Evolutionary conservation across 35 echinoderm and acorn worm genomes (phyloP).

Genomic region (Lytechinus pictus): DNA sequence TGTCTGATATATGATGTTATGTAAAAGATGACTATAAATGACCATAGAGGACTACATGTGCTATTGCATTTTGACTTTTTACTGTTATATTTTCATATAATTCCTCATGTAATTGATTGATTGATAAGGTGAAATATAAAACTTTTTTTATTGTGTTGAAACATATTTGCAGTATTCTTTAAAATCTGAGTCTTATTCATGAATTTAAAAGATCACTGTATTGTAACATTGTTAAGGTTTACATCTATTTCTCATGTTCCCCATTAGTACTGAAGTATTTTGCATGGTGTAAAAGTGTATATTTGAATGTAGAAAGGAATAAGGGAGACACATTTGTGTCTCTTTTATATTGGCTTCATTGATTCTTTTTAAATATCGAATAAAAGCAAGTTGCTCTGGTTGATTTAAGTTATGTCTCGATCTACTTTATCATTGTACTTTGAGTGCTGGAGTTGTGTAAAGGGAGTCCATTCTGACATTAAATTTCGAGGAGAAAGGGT

Average conservation of each 20-base stretch:
- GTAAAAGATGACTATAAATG: not conserved
- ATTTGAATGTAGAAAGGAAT: constrained; percentile 29
- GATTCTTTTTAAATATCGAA: constrained; percentile 27
- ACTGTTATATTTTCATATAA: constrained; percentile 15
- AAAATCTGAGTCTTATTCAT: not conserved
- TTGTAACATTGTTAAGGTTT: constrained; percentile 2
- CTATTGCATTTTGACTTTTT: constrained; percentile 13
- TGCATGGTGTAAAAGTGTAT: constrained; percentile 31
- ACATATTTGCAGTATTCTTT: constrained; percentile 5
- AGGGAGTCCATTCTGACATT: no score
- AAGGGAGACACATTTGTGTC: constrained; percentile 7
- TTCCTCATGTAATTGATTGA: constrained; percentile 13
- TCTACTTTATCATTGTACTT: not conserved
- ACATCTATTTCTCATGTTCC: constrained; percentile 22
- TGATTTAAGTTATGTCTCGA: not conserved
- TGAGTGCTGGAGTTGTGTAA: no score
- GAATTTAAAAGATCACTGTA: constrained; percentile 7
- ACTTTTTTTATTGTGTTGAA: not conserved
- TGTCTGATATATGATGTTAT: not conserved
- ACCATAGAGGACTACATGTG: not conserved
- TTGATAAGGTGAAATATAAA: not conserved
- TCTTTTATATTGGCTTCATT: constrained; percentile 41
- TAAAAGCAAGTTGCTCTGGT: constrained; percentile 27
- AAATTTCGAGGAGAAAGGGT: no score
- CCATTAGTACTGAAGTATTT: constrained; percentile 27